A percentile compares a stretch with the other conserved stretches of the same genome.
phyloP scores from a whole-genome alignment of 1,140 invertebrate genomes.

The Teleogryllus occipitalis region DNA sequence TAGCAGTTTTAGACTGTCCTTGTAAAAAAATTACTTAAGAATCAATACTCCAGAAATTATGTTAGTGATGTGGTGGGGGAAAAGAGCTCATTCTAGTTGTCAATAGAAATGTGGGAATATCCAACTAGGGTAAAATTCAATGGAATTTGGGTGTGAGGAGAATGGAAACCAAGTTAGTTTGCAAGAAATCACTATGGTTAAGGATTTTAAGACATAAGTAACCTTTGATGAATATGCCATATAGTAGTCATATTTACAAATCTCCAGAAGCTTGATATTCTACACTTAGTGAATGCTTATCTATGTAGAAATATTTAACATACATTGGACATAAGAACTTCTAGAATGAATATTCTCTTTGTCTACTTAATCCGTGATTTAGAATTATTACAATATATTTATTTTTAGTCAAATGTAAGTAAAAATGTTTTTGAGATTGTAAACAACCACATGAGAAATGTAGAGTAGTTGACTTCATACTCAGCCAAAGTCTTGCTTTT shows the following conservation, averaged over 20 bases:
- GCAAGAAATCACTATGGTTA: constrained; percentile 31
- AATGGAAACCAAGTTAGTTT: constrained; percentile 31
- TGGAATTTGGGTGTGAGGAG: constrained; percentile 29
- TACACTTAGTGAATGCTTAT: too few species aligned
- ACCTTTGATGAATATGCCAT: constrained; percentile 8
- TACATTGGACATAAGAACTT: too few species aligned
- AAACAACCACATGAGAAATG: neutral
- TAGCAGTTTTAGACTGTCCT: constrained; percentile 23
- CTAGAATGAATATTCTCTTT: too few species aligned
- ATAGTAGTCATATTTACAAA: constrained; percentile 10
- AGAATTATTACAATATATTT: neutral
- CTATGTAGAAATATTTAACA: too few species aligned
- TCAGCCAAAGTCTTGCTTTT: neutral
- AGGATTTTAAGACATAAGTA: constrained; percentile 27
- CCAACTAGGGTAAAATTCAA: constrained; percentile 29
- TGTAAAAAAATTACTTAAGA: constrained; percentile 8
- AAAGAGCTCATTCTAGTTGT: constrained; percentile 18
- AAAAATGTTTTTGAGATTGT: neutral
- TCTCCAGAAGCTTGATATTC: neutral
- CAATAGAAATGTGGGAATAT: constrained; percentile 12
- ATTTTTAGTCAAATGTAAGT: neutral
- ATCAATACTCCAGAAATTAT: constrained; percentile 19
- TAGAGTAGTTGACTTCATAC: neutral
- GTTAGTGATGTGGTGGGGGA: constrained; percentile 22
- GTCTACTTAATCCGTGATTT: too few species aligned